Evolutionary conservation across 2,797 vertebrate genomes (phyloP).

Genomic region (Monodelphis domestica): DNA sequence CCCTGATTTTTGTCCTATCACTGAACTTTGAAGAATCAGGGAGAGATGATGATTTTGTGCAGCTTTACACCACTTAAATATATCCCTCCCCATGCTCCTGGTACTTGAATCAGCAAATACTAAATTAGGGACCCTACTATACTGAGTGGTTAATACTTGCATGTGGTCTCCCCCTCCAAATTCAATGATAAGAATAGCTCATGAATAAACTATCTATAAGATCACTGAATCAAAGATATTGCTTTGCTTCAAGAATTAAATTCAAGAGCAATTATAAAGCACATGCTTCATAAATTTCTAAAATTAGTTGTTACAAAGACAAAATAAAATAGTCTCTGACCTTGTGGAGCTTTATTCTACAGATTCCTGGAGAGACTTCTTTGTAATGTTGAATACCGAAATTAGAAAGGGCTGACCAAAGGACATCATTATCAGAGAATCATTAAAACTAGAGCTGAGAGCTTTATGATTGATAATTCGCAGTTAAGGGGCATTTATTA

Average conservation of each 20-base stretch:
- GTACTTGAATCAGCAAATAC: no score
- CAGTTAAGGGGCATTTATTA: neutral
- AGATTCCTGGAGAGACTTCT: neutral
- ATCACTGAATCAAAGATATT: neutral
- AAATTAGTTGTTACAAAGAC: neutral
- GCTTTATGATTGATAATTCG: neutral
- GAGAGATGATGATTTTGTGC: no score
- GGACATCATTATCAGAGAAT: neutral
- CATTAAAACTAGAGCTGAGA: neutral
- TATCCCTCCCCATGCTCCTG: no score
- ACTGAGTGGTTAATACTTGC: neutral
- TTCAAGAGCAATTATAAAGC: neutral
- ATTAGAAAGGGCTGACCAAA: neutral
- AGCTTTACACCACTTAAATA: no score
- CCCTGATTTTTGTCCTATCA: no score
- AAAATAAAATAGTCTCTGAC: neutral
- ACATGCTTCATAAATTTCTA: neutral
- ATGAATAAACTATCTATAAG: neutral
- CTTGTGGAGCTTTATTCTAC: neutral
- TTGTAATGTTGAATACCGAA: neutral
- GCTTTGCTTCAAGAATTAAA: neutral
- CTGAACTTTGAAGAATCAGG: no score
- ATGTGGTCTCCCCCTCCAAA: neutral
- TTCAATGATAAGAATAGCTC: neutral
- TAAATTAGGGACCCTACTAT: no score